Base-by-base conservation (phyloP, 2,888 invertebrate genomes). In the Cephus rjabovi region DNA sequence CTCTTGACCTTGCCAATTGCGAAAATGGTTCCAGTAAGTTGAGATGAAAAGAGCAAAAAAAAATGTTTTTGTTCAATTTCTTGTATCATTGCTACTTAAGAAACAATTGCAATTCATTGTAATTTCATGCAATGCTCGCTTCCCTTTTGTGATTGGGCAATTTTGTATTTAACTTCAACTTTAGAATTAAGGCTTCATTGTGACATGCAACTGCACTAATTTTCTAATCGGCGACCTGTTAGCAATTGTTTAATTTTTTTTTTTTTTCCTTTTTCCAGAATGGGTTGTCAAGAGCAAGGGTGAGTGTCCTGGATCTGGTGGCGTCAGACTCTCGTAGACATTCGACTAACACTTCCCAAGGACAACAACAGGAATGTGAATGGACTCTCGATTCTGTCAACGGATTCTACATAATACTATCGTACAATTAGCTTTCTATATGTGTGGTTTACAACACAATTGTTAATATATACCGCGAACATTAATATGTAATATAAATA, bases 1-100 rank as follows among this genome's bases (percentile, higher is more conserved):
- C 94, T 74, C 90, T 95, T 90, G 93, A 93, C 80, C 94, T 94
- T 84, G 93, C 94, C 89, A 95, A 95, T 86, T 95, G 95, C 90
- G 95, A 95, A 86, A 92, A 94, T 85, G 93, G 93, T 85, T 93
- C 94, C 74, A 93, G 95, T 95, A 90, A 93, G 94, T 92, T 80
- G 34, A 56, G 4, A 56, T 1, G 56, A 23, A 0, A 15, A 2
- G 23, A 0, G 15, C 2, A 56, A 23, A 56, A 56, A 23, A 56
- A 9, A 23, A 33, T 33, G 3, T 33, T 9, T 0, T 23, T 56
- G 1, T 23, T 23, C 2, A 23, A 2, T 23, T 23, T 23, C 56
- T 23, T 56, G 9, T 23, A 56, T 56, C 9, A 23, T 3, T 23
- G 6, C 9, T 23, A 9, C 23, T 56, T 23, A 9, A 56, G 23